Percentiles rank a stretch among this genome's conserved stretches.
These are phyloP conservation scores for Copidosoma floridanum DNA, from an alignment of 1,140 invertebrate genomes.

Conservation along the genomic window DNA sequence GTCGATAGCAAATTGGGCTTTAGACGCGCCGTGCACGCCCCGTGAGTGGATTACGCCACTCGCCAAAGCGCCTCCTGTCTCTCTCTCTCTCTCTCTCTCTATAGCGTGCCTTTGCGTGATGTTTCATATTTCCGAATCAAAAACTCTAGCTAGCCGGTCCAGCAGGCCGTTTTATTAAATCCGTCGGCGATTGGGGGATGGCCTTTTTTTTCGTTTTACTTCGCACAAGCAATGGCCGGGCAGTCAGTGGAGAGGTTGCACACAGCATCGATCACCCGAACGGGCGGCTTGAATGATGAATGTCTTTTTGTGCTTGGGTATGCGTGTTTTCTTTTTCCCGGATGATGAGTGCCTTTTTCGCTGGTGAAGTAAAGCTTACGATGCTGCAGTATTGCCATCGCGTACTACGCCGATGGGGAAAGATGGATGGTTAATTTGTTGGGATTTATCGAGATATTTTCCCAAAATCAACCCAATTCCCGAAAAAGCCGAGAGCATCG, in stretches of 20 bases:
- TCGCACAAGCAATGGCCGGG: background rate
- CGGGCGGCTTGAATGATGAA: background rate
- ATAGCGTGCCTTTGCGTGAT: background rate
- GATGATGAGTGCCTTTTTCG: background rate
- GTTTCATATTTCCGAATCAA: constrained; percentile 23
- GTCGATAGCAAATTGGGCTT: constrained; percentile 25
- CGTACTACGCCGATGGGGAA: background rate
- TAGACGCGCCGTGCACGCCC: background rate
- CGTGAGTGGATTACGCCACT: constrained; percentile 17
- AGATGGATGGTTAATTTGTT: background rate
- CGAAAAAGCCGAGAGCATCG: no score
- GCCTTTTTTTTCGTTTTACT: background rate
- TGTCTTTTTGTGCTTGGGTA: no score
- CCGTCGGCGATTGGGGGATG: background rate
- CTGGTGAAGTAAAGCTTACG: background rate
- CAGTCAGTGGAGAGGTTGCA: background rate
- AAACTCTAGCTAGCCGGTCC: background rate
- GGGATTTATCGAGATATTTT: constrained; percentile 1
- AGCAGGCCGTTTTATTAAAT: constrained; percentile 15
- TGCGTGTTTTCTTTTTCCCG: no score
- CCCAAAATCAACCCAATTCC: background rate
- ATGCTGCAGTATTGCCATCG: background rate
- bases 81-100: no score
- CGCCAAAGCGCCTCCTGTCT: background rate
- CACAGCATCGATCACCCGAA: constrained; percentile 1